A percentile compares a stretch with the other conserved stretches of the same genome.
phyloP scores from a whole-genome alignment of 2,113 vertebrate species.

The Nipponia nippon region DNA sequence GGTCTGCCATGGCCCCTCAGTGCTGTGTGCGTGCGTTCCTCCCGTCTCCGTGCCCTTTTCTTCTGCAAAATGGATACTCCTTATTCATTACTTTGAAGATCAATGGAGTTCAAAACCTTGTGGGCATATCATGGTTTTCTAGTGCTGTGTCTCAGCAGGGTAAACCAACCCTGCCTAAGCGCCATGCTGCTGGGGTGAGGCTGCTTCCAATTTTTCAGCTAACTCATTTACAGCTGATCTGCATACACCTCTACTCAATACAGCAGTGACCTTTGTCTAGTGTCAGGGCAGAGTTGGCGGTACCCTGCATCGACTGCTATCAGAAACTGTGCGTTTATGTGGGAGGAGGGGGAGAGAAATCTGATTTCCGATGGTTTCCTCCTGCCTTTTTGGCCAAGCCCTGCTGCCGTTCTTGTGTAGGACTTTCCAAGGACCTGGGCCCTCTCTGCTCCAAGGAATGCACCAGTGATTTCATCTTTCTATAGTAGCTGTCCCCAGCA shows the following conservation, averaged over 20 bases:
- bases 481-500: not conserved
- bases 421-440: not conserved
- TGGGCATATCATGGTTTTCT: not conserved
- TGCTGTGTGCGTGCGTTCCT: not conserved
- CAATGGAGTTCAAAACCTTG: not conserved
- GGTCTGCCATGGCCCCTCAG: not conserved
- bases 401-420: not conserved
- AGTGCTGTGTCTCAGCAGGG: not conserved
- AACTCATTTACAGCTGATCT: not conserved
- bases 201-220: not conserved
- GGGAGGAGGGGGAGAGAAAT: not conserved
- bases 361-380: not conserved
- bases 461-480: not conserved
- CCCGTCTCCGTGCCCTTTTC: not conserved
- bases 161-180: not conserved
- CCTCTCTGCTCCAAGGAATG: not conserved
- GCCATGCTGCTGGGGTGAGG: not conserved
- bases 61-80: not conserved
- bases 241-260: accelerated
- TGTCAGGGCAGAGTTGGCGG: not conserved
- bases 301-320: not conserved
- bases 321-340: not conserved
- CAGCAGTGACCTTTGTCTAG: not conserved
- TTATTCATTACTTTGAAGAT: not conserved
- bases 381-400: not conserved